These are phyloP conservation scores for Corythornis cristatus DNA, from an alignment of 2,113 vertebrate species.

Conservation along the genomic window DNA sequence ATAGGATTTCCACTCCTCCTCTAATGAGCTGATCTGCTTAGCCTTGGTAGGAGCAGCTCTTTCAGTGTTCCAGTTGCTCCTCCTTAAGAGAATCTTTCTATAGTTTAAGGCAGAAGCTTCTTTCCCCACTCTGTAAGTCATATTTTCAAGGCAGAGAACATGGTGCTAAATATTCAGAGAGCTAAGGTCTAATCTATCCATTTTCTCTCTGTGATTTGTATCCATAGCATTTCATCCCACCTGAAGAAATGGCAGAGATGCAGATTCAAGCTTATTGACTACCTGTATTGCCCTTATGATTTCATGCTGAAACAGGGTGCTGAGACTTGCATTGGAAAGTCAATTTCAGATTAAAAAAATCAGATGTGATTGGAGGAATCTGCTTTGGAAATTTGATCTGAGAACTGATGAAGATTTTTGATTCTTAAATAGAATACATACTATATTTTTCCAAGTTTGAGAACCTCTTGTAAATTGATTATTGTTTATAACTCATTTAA, in stretches of 20 bases:
- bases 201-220: not conserved
- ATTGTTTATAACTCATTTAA: not conserved
- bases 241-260: not conserved
- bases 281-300: not conserved
- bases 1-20: constrained; percentile 1
- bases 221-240: not conserved
- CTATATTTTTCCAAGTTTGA: not conserved
- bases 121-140: not conserved
- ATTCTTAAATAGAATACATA: not conserved
- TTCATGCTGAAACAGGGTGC: not conserved
- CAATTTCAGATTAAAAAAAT: not conserved
- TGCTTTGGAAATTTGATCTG: not conserved
- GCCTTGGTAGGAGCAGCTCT: not conserved
- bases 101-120: not conserved
- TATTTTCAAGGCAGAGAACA: not conserved
- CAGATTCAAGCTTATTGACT: not conserved
- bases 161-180: not conserved
- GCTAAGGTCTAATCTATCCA: not conserved
- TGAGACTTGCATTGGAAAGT: not conserved
- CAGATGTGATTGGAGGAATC: not conserved
- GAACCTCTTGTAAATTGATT: not conserved
- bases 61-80: not conserved
- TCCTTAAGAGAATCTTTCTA: not conserved
- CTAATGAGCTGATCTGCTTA: not conserved
- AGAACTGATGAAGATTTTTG: not conserved